Percentiles rank a stretch among this genome's conserved stretches.
phyloP scores from a whole-genome alignment of 2,888 invertebrate species.

The Philaethria dido region DNA sequence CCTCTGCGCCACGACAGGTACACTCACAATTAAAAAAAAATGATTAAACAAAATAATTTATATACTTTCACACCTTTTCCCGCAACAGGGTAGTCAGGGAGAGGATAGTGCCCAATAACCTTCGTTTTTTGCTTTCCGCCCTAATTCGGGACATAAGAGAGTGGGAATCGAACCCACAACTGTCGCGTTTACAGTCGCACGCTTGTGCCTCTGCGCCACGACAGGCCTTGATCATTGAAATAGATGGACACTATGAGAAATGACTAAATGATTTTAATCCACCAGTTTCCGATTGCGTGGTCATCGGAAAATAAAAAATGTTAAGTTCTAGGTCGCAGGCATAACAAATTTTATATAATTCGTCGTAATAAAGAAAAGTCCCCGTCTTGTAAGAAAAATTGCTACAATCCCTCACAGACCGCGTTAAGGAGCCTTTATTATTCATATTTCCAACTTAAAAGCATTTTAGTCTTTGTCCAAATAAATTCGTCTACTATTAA shows the following conservation, averaged over 20 bases:
- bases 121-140: too few species aligned
- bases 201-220: too few species aligned
- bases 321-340: background rate
- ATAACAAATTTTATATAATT: slow-evolving; percentile 27
- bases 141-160: too few species aligned
- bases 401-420: slow-evolving; percentile 31
- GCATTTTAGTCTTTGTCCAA: slow-evolving; percentile 29
- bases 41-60: too few species aligned
- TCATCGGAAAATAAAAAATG: slow-evolving; percentile 5
- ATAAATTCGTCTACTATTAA: slow-evolving; percentile 9
- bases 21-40: too few species aligned
- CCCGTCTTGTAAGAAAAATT: slow-evolving; percentile 23
- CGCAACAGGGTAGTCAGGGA: too few species aligned
- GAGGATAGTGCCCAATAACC: too few species aligned
- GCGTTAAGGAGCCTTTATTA: slow-evolving; percentile 31
- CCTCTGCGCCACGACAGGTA: too few species aligned
- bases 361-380: slow-evolving; percentile 19
- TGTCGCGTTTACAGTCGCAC: too few species aligned
- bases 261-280: background rate
- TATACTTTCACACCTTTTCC: too few species aligned
- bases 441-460: slow-evolving; percentile 35
- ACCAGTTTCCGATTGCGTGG: background rate
- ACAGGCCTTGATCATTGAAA: too few species aligned
- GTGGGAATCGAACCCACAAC: too few species aligned
- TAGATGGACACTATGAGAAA: background rate